Evolutionary conservation across 2,113 vertebrate species (phyloP), one percentile per base, ranked within the genome.

Genomic region (Delphinapterus leucas): DNA sequence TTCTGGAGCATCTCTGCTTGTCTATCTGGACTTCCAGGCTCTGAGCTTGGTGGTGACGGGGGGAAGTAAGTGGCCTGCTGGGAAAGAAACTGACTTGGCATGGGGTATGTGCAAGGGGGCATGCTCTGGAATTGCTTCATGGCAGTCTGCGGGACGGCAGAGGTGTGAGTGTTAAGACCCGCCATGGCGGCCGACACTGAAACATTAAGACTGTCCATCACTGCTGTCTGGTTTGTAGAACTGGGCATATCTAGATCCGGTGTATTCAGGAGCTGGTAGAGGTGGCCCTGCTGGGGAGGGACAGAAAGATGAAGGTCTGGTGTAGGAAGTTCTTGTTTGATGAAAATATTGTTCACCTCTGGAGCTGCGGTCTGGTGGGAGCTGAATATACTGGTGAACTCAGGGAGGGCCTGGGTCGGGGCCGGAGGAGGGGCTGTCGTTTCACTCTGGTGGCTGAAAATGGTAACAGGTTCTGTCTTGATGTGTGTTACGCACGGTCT

Each of bases 1-100:
- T 99, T 99, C 96, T 99, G 99, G 36, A 99, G 98, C 97, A 99
- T 99, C 97, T 99, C 99, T 97, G 99, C 99, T 97, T 99, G 99
- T 93, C 99, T 98, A 95, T 99, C 99, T 15, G 99, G 99, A 98
- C 99, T 99, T 41, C 99, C 99, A 58, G 99, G 99, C 97, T 99
- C 99, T 6, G 99, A 99, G 97, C 99, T 99, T 23, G 99, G 99
- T 8, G 99, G 99, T 0, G 99, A 99, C 1, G 99, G 99, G 61
- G 99, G 99, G 79, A 99, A 99, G 95, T 99, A 99, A 84, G 99
- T 98, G 31, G 98, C 98, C 90, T 99, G 99, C 55, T 99, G 99
- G 77, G 98, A 98, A 88, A 99, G 98, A 63, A 99, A 98, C 94
- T 99, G 99, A 49, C 98, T 98, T 38, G 99, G 98, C 97, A 99